phyloP scores from a whole-genome alignment of 2,797 vertebrate species.

The Choloepus didactylus region DNA sequence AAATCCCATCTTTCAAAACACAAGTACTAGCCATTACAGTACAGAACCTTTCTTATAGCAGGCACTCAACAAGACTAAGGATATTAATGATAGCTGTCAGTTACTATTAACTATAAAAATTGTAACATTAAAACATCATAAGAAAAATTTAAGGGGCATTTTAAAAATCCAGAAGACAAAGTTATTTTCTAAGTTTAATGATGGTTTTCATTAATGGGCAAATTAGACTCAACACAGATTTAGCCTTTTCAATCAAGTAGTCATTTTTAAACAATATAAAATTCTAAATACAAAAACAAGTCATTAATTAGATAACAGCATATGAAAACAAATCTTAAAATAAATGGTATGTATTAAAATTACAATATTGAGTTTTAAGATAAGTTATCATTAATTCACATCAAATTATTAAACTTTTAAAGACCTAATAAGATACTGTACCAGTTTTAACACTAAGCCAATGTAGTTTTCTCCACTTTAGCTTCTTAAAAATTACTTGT shows the following conservation, averaged over 20 bases:
- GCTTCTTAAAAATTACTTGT: neutral
- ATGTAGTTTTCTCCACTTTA: conserved; percentile 12
- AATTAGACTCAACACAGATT: conserved; percentile 13
- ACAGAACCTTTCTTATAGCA: neutral
- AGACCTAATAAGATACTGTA: neutral
- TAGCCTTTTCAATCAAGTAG: conserved; percentile 10
- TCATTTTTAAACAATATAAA: conserved; percentile 45
- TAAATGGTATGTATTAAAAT: neutral
- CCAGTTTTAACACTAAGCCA: neutral
- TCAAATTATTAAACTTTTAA: conserved; percentile 46
- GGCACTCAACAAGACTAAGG: neutral
- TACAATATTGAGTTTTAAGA: neutral
- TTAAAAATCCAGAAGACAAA: conserved; percentile 28
- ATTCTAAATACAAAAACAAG: conserved; percentile 39
- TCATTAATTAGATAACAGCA: neutral
- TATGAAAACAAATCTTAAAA: neutral
- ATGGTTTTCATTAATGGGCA: conserved; percentile 40
- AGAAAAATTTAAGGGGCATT: neutral
- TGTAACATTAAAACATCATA: conserved; percentile 64
- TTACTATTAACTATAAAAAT: neutral
- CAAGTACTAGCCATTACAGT: neutral
- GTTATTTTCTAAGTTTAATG: neutral
- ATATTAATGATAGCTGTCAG: neutral
- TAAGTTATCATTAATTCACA: conserved; percentile 46
- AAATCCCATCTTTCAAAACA: conserved; percentile 36